Evolutionary conservation across 2,113 vertebrate species (phyloP).

Genomic region (Hemiscyllium ocellatum): DNA sequence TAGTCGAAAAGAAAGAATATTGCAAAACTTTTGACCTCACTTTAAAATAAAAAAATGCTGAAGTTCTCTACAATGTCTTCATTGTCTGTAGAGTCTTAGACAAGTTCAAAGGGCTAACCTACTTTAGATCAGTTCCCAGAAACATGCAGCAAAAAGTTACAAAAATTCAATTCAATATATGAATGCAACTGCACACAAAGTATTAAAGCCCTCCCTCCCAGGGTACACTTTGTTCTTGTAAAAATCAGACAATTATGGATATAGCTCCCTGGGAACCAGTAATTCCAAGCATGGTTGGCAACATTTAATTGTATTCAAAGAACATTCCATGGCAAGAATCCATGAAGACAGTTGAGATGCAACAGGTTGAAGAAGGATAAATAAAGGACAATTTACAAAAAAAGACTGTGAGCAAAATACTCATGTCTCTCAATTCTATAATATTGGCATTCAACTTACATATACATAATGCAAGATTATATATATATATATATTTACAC

Average conservation of each 20-base stretch:
- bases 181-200: neutral
- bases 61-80: neutral
- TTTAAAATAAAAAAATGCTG: neutral
- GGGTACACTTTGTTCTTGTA: neutral
- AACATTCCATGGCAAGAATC: neutral
- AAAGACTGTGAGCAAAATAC: neutral
- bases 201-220: neutral
- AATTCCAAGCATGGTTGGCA: neutral
- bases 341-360: neutral
- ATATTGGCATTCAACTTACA: neutral
- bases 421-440: neutral
- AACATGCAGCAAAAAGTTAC: neutral
- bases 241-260: neutral
- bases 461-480: neutral
- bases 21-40: neutral
- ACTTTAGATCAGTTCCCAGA: neutral
- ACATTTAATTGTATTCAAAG: neutral
- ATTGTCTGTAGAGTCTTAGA: neutral
- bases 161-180: neutral
- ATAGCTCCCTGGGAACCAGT: neutral
- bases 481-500: neutral
- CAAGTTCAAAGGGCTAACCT: neutral
- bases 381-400: neutral
- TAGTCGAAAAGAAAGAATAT: neutral
- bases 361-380: neutral